Conservation (phyloP, 2,888 invertebrate genomes). For the Rhabditoides inermis region DNA sequence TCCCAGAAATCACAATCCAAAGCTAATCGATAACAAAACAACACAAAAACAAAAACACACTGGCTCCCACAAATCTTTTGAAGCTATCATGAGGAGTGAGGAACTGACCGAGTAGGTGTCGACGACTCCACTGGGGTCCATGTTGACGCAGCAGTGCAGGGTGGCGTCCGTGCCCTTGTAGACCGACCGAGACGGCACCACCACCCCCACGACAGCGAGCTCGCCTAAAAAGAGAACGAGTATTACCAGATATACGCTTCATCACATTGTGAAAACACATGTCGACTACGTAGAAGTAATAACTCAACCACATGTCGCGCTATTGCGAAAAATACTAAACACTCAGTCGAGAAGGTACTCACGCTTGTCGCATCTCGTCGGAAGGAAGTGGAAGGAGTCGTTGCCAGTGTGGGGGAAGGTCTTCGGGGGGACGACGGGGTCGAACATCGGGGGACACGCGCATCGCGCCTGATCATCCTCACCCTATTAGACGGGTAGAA, state of each 20-base stretch:
- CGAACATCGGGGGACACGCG: conserved; percentile 48
- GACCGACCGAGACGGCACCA: conserved; percentile 35
- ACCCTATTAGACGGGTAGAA: not conserved
- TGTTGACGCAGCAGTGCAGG: conserved; percentile 46
- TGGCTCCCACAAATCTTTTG: too few species aligned
- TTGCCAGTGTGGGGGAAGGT: conserved; percentile 27
- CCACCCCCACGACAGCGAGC: conserved; percentile 31
- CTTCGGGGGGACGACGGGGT: conserved; percentile 19
- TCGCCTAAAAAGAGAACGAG: conserved; percentile 34
- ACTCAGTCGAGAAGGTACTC: conserved; percentile 3
- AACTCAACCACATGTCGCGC: too few species aligned
- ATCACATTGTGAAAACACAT: too few species aligned
- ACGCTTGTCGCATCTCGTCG: conserved; percentile 48
- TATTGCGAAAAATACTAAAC: not conserved
- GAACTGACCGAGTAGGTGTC: conserved; percentile 18
- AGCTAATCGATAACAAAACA: too few species aligned
- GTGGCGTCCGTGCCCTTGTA: conserved; percentile 43
- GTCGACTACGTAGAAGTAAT: too few species aligned
- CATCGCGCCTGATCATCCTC: conserved; percentile 42
- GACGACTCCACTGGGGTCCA: conserved; percentile 44
- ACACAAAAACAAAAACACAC: too few species aligned
- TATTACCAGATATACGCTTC: too few species aligned
- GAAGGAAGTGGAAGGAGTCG: too few species aligned
- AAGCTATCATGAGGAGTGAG: not conserved
- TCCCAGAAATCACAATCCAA: too few species aligned